Evolutionary conservation across 2,113 vertebrate species (phyloP).

Genomic region (Irena cyanogastra): DNA sequence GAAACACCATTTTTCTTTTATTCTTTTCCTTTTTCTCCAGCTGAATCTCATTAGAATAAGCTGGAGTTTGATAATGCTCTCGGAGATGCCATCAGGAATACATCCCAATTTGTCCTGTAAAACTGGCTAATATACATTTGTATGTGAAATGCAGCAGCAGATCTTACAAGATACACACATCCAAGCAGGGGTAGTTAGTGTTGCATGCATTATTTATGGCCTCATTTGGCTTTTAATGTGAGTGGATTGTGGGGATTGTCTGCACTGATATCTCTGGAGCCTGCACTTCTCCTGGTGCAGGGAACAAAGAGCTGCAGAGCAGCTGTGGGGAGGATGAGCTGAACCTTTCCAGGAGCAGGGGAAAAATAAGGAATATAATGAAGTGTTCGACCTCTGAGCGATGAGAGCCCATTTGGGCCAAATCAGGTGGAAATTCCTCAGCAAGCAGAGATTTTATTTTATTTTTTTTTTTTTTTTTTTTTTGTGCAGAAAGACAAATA

Average conservation of each 20-base stretch:
- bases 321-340: fast-evolving
- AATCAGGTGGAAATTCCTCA: neutral
- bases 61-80: neutral
- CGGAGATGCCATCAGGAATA: neutral
- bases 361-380: neutral
- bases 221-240: slow-evolving; percentile 24
- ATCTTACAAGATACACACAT: neutral
- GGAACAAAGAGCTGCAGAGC: neutral
- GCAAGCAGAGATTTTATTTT: neutral
- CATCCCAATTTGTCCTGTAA: neutral
- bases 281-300: neutral
- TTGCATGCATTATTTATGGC: slow-evolving; percentile 15
- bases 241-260: neutral
- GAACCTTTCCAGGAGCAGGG: neutral
- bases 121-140: neutral
- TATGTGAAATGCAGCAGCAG: neutral
- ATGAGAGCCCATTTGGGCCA: neutral
- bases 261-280: neutral
- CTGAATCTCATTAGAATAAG: neutral
- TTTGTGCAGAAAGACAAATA: neutral
- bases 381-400: neutral
- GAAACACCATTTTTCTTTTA: neutral
- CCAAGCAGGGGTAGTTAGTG: neutral
- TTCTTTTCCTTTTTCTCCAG: neutral
- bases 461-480: no score